Percentiles rank a stretch among this genome's conserved stretches.
Conservation (phyloP, 2,113 vertebrate species). For the Pungitius pungitius region DNA sequence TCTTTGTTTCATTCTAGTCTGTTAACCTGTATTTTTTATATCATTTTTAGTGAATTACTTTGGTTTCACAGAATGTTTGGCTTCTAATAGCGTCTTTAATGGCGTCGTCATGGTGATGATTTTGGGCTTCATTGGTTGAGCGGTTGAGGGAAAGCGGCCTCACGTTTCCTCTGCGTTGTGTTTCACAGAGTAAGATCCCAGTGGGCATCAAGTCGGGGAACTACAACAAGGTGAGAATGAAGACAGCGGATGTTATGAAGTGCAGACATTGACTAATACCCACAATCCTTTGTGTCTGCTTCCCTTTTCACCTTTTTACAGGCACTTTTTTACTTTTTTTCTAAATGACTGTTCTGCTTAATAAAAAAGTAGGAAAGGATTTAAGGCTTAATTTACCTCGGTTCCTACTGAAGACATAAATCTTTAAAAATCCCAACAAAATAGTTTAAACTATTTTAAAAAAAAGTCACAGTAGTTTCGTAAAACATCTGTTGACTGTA, state of each 20-base stretch:
- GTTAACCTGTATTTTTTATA: neutral
- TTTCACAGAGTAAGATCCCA: constrained; percentile 90
- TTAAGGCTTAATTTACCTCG: neutral
- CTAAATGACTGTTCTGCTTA: too few species aligned
- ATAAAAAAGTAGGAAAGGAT: too few species aligned
- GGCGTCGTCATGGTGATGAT: neutral
- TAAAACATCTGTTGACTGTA: too few species aligned
- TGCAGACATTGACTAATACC: neutral
- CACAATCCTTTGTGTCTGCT: neutral
- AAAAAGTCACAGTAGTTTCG: too few species aligned
- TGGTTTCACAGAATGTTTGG: neutral
- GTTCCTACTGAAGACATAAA: neutral
- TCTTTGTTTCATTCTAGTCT: neutral
- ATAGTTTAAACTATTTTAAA: too few species aligned
- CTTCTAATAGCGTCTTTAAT: neutral
- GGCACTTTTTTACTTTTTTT: neutral
- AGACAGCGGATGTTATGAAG: neutral
- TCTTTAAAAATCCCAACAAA: neutral
- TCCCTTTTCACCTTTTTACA: neutral
- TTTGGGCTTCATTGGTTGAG: neutral
- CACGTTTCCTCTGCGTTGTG: neutral
- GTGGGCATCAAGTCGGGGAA: constrained; percentile 95
- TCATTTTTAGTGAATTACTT: neutral
- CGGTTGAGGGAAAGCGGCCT: neutral
- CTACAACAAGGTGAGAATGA: constrained; percentile 89